Base-by-base conservation (phyloP, 2,888 invertebrate genomes). In the Osmoderma eremita region DNA sequence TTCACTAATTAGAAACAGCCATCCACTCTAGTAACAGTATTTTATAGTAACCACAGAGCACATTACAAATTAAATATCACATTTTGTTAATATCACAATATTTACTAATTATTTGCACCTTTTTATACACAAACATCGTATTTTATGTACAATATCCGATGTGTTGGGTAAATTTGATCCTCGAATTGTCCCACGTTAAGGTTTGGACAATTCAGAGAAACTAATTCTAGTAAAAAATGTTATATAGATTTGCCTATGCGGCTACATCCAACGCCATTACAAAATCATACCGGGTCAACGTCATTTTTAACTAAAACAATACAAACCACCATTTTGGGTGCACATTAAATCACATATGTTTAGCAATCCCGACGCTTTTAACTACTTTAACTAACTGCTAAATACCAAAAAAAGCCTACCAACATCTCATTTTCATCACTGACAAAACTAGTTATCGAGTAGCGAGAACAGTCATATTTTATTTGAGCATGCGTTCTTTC, bases 21-120 rank as follows among this genome's bases (percentile, higher is more conserved):
- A 67, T 63, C 38, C 67, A 67, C 67, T 67, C 36, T 53, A 65
- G 51, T 30, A 63, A 63, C 63, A 54, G 67, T 67, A 30, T 39
- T 38, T 63, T 53, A 63, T 63, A 45, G 42, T 36, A 53, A 67
- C 51, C 38, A 48, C 68, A 63, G 69, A 70, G 58, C 71, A 69
- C 68, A 69, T 72, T 71, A 72, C 67, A 72, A 69, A 73, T 73
- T 72, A 75, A 74, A 75, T 77, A 78, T 77, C 78, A 78, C 78
- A 78, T 77, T 75, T 76, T 76, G 74, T 76, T 77, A 74, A 73
- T 78, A 78, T 78, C 78, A 78, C 78, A 78, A 77, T 77, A 75
- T 69, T 71, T 70, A 53, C 64, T 67, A 67, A 56, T 54, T 66
- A 64, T 67, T 67, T 67, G 62, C 69, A 67, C 64, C 56, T 45